Conservation (phyloP, 2,113 vertebrate genomes). For the Gallinago jamesoni region DNA sequence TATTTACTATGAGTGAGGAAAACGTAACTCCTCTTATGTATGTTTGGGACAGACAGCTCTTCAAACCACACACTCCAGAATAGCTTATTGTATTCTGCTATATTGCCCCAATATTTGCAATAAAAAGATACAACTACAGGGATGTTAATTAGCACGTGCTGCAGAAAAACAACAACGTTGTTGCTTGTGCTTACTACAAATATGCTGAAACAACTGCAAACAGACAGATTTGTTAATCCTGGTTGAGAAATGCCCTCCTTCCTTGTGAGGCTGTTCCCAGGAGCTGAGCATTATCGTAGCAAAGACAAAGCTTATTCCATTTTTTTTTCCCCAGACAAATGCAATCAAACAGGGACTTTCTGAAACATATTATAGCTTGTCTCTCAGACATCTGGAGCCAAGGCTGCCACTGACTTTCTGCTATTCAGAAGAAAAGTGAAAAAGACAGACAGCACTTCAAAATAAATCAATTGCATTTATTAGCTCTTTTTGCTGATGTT, state of each 20-base stretch:
- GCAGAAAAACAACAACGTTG: neutral
- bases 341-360: constrained; percentile 65
- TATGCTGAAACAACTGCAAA: neutral
- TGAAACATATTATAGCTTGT: constrained; percentile 65
- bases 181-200: neutral
- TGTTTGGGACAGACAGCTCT: neutral
- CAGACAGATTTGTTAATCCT: neutral
- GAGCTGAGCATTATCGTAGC: constrained; percentile 4
- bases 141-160: neutral
- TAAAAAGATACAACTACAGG: neutral
- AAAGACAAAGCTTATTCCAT: constrained; percentile 49
- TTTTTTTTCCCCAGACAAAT: constrained; percentile 50
- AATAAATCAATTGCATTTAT: constrained; percentile 76
- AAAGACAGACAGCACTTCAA: constrained; percentile 69
- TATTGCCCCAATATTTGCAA: neutral
- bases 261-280: constrained; percentile 1
- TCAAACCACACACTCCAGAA: neutral
- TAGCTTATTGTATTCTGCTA: fast-evolving
- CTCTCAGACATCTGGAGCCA: constrained; percentile 75
- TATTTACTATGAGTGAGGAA: neutral
- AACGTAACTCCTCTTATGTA: neutral
- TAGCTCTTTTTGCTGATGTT: constrained; percentile 71
- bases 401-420: constrained; percentile 40
- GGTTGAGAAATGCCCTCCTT: constrained; percentile 20
- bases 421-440: constrained; percentile 56